Evolutionary conservation across 2,113 vertebrate genomes (phyloP).

Genomic region (Orthochromis indermauri): DNA sequence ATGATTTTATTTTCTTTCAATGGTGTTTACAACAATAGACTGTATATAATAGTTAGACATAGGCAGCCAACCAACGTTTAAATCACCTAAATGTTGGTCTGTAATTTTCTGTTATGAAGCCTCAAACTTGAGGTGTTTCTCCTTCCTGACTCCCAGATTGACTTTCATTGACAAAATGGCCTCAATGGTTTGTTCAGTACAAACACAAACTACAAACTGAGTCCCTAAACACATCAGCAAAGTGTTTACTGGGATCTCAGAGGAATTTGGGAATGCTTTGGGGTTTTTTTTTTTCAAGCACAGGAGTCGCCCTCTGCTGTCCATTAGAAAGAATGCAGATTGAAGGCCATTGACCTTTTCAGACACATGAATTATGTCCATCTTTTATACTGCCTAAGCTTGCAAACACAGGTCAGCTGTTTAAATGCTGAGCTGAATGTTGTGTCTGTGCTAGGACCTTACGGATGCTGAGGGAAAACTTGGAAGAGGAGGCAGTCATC

Average conservation of each 20-base stretch:
- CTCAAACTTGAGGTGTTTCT: not conserved
- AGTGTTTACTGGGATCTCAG: not conserved
- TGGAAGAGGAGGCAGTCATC: constrained; percentile 85
- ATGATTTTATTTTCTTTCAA: not conserved
- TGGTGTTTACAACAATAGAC: not conserved
- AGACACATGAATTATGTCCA: not conserved
- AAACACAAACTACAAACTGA: not conserved
- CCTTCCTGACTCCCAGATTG: not conserved
- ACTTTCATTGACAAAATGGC: not conserved
- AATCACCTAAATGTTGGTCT: not conserved
- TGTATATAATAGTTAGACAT: not conserved
- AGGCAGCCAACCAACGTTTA: not conserved
- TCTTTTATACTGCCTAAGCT: not conserved
- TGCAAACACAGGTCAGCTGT: not conserved
- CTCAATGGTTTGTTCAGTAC: not conserved
- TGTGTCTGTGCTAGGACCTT: constrained; percentile 59
- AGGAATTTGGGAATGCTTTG: not conserved
- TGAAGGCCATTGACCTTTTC: not conserved
- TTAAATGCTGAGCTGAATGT: not conserved
- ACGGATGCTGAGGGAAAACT: constrained; percentile 78
- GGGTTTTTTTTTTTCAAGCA: rapidly evolving
- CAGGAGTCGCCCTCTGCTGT: not conserved
- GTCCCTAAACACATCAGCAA: not conserved
- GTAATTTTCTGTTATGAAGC: not conserved
- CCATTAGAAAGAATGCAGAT: not conserved